Base-by-base conservation (phyloP, 1,140 invertebrate species). In the Aradophagus sp. region DNA sequence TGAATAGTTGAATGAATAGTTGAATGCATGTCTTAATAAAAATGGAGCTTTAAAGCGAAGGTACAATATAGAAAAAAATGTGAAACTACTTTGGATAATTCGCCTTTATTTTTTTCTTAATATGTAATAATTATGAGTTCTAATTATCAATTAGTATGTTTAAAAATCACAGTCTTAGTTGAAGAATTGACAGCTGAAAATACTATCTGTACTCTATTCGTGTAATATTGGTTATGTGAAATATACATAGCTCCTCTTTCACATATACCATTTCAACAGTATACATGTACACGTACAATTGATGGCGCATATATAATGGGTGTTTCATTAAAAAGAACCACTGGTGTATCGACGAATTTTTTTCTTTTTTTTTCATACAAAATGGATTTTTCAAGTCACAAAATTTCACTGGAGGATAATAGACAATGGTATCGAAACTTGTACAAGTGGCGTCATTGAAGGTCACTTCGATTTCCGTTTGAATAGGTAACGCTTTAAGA, bases 111-210 rank as follows among this genome's bases (percentile, higher is more conserved):
- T 73, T 35, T 15, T 23, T 62, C 62, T 73, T 67, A 62, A 67
- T 67, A 62, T 48, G 35, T 71, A 71, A 47, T 52, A 58, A 70
- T 63, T 56, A 66, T 61, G 69, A 73, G 56, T 76, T 78, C 77
- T 83, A 82, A 78, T 79, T 81, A 80, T 76, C 73, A 80, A 75
- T 81, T 80, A 83, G 76, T 82, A 80, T 83, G 80, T 81, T 84
- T 82, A 82, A 83, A 84, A 84, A 84, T 84, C 82, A 84, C 82
- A 84, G 82, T 84, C 82, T 84, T 84, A 83, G 80, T 84, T 84
- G 80, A 84, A 84, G 82, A 84, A 84, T 83, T 84, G 82, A 84
- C 82, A 83, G 81, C 82, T 82, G 81, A 84, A 84, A 84, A 84
- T 83, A 83, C 81, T 83, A 84, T 83, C 81, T 81, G 76, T 83